Evolutionary conservation across 2,797 vertebrate genomes (phyloP).

Genomic region (Ctenopoma multispine): DNA sequence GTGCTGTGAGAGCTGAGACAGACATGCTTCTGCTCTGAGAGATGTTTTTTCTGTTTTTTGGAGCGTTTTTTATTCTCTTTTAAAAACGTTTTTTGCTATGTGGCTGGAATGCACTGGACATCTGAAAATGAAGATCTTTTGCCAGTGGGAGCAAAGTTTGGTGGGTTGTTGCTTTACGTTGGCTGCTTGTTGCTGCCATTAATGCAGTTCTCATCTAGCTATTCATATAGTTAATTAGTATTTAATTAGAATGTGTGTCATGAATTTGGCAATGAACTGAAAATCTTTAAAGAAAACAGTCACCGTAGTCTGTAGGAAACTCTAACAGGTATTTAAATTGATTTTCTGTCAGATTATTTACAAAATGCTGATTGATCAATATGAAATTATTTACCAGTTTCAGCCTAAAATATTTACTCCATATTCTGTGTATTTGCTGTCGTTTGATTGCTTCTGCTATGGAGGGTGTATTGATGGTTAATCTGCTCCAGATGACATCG

Average conservation of each 20-base stretch:
- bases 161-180: slow-evolving; percentile 83
- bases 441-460: too few relatives aligned
- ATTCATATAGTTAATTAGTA: not conserved
- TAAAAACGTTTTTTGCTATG: slow-evolving; percentile 43
- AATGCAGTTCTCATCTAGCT: not conserved
- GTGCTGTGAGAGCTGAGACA: slow-evolving; percentile 14
- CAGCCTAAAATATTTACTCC: too few relatives aligned
- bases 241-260: not conserved
- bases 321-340: too few relatives aligned
- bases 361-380: too few relatives aligned
- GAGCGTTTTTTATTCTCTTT: not conserved
- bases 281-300: too few relatives aligned
- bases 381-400: too few relatives aligned
- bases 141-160: slow-evolving; percentile 83
- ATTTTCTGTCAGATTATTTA: too few relatives aligned
- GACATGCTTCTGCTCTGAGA: slow-evolving; percentile 42
- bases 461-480: too few relatives aligned
- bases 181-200: slow-evolving; percentile 1
- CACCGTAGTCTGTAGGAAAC: too few relatives aligned
- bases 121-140: slow-evolving; percentile 88
- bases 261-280: too few relatives aligned
- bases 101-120: slow-evolving; percentile 67
- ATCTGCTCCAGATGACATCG: too few relatives aligned
- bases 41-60: not conserved
- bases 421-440: too few relatives aligned